Evolutionary conservation across 2,888 invertebrate genomes (phyloP).

Genomic region (Microchrysa polita): DNA sequence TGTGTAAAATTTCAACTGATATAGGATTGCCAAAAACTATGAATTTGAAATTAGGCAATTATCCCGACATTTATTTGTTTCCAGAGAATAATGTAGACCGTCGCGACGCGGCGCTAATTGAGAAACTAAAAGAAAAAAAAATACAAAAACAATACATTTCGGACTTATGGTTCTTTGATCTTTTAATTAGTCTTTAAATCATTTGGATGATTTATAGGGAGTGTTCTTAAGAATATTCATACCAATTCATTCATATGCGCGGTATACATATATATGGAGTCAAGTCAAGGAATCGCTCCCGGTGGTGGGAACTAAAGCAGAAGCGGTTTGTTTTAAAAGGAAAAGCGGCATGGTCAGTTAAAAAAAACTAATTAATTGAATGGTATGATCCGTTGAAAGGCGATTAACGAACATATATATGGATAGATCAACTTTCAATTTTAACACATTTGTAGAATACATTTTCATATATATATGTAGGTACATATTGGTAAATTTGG

Average conservation of each 20-base stretch:
- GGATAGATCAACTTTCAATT: background rate
- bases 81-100: slow-evolving; percentile 23
- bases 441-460: background rate
- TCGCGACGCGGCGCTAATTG: slow-evolving; percentile 35
- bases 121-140: background rate
- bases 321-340: too few relatives aligned
- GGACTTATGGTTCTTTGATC: slow-evolving; percentile 20
- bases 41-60: background rate
- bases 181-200: slow-evolving; percentile 33
- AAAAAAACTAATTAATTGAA: too few relatives aligned
- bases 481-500: too few relatives aligned
- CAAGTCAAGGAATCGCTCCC: too few relatives aligned
- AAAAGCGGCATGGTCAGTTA: too few relatives aligned
- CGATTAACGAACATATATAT: too few relatives aligned
- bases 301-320: too few relatives aligned
- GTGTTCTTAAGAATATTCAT: background rate
- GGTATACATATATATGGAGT: too few relatives aligned
- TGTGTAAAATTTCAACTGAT: too few relatives aligned
- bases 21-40: slow-evolving; percentile 11
- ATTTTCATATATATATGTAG: background rate
- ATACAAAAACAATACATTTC: too few relatives aligned
- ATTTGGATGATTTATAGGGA: slow-evolving; percentile 27
- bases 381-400: too few relatives aligned
- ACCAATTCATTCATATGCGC: too few relatives aligned
- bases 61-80: slow-evolving; percentile 17